Base-by-base conservation (phyloP, 2,113 vertebrate species). In the Cavia porcellus region DNA sequence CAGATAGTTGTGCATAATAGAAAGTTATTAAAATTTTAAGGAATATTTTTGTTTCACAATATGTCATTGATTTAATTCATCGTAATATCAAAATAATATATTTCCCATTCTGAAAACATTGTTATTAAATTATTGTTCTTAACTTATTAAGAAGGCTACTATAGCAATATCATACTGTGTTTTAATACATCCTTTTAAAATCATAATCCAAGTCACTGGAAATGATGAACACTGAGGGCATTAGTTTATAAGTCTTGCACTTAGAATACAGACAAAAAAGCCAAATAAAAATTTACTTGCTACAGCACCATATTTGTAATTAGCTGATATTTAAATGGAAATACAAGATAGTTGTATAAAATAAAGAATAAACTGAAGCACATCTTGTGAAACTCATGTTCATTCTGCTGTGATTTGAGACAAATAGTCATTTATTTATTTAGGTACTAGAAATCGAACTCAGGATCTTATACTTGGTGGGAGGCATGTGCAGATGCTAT, bases 41-140 rank as follows among this genome's bases (percentile, higher is more conserved):
- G 30, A 90, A 55, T 70, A 68, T 25, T 17, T 77, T 61, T 82
- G 3, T 28, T 62, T 62, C 25, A 62, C 61, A 55, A 0, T 86
- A 11, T 57, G 2, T 62, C 25, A n/a, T 84, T 75, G 74, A 72
- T 59, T 5, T 50, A 89, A 74, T 50, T 52, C n/a, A 89, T 2
- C 82, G 62, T n/a, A 57, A 57, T 85, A 92, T 89, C 84, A 91
- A 42, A 94, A 70, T 88, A 91, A 79, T 66, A 59, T 2, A 57
- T 57, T 82, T 59, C 3, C 1, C 13, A 62, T 25, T 85, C 4
- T 15, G 12, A 15, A 80, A 83, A 57, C 0, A 0, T 25, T 66
- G 28, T 25, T 81, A 25, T 79, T 94, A 64, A 17, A 19, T 42
- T 83, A 55, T 89, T 87, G 35, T 32, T 3, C 1, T 93, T 19